Base-by-base conservation (phyloP, 92 coral and sea anemone genomes). In the Zoanthus sociatus region DNA sequence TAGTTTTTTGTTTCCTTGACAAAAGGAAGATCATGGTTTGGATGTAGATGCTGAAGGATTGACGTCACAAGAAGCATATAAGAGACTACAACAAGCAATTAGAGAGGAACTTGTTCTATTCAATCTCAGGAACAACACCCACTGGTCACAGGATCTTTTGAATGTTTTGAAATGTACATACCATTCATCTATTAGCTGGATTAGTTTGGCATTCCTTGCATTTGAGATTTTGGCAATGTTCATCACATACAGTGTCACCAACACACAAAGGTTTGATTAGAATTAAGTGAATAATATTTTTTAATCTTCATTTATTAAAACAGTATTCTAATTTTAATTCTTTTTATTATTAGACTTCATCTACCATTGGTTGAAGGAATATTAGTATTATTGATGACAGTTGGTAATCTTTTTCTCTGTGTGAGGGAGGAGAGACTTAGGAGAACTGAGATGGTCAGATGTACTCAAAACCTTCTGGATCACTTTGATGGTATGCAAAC, bases 31-130 rank as follows among this genome's bases (percentile, higher is more conserved):
- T 44, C 81, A 31, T 45, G 73, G 70, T 12, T 44, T 81, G 74
- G 85, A 81, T 13, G 21, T 81, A 20, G 75, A 81, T 31, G 74
- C 87, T 0, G 20, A 56, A 31, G 99, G 99, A 21, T 91, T 97
- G 45, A 84, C 98, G n/a, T 97, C 98, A 5, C 96, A 95, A 60
- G 97, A 95, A 69, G 99, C 98, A 7, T 91, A 95, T 73, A 91
- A 91, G 70, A 76, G 94, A 85, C 90, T 97, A 42, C 90, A 94
- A 79, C 92, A 89, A 37, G 94, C 88, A 20, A 93, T 97, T 31
- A 78, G 77, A 63, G 96, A 95, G 30, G 99, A 95, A 45, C 87
- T 97, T 18, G 18, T 70, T 26, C 71, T 87, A 20, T 95, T 92
- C 60, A 92, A 74, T 54, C 64, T 72, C 33, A 90, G 92, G 33